Evolutionary conservation across 2,113 vertebrate genomes (phyloP).

Genomic region (Philantomba maxwellii): DNA sequence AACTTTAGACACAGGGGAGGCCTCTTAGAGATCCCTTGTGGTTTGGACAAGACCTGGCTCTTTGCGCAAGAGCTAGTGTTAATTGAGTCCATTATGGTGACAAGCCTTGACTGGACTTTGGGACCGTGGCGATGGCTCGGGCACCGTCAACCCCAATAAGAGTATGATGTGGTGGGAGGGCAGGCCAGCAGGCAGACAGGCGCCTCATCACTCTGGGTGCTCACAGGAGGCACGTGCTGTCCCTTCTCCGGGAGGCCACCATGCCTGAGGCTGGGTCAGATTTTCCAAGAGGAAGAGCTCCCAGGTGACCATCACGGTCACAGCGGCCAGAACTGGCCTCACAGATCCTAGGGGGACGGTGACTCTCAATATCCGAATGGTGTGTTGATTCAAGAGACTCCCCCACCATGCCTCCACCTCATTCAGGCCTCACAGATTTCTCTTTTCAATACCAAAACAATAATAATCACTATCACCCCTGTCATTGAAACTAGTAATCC

Average conservation of each 20-base stretch:
- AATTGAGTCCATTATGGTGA: background rate
- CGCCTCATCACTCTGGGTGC: rapidly evolving
- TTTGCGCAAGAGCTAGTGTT: rapidly evolving
- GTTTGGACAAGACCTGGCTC: background rate
- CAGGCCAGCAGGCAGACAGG: too few relatives aligned
- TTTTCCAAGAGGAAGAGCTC: background rate
- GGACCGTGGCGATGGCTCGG: background rate
- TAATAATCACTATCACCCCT: background rate
- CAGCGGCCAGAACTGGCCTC: background rate
- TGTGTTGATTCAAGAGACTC: background rate
- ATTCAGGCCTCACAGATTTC: background rate
- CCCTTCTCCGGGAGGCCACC: background rate
- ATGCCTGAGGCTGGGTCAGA: background rate
- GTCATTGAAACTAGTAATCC: background rate
- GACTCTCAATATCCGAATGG: rapidly evolving
- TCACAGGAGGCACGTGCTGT: rapidly evolving
- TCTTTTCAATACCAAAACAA: background rate
- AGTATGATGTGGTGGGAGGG: rapidly evolving
- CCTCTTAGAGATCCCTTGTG: background rate
- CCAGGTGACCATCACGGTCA: background rate
- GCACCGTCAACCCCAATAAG: rapidly evolving
- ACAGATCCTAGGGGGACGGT: background rate
- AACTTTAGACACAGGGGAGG: rapidly evolving
- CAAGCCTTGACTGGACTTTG: background rate
- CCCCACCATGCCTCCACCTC: too few relatives aligned